Base-by-base conservation (phyloP, 2,113 vertebrate species). In the Ornithorhynchus anatinus region DNA sequence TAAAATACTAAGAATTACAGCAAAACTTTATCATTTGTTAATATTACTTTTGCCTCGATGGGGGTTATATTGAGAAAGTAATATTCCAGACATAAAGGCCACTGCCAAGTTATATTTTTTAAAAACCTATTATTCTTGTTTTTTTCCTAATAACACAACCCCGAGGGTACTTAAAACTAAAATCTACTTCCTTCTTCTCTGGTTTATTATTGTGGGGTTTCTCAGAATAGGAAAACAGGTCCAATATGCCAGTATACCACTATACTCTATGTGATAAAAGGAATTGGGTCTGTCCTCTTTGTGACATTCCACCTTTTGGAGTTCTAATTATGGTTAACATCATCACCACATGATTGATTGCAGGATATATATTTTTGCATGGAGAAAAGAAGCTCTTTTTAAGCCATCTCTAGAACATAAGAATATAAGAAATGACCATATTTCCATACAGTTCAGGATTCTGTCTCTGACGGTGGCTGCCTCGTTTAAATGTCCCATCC, bases 1-100 rank as follows among this genome's bases (percentile, higher is more conserved):
- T 85, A 88, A 88, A 82, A 84, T 67, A 77, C 7, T 47, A 62
- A 81, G 59, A 75, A 88, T 77, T 84, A 53, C 27, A 84, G 56
- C 5, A 85, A 79, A 66, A 39, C 9, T 72, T 85, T 68, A 59
- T 78, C 42, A 72, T 81, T 83, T 76, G 52, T 82, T 82, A 86
- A 75, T 80, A 82, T 43, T 83, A 48, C 7, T 80, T 81, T 81
- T 76, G 72, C 27, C 44, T 86, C 69, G 43, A 58, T 64, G 31
- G 85, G 6, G 1, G 60, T 87, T 78, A 59, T 72, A 59, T 52
- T 80, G 67, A 40, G 51, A 88, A 88, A 86, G 58, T 10, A 81
- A 17, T 53, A 61, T 77, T 82, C 64, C 64, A 85, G 51, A 78
- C n/a, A 81, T 75, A 79, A 72, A 79, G 75, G 68, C 38, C 38